These are phyloP conservation scores for Epizoanthus rinbou DNA, from an alignment of 92 coral and sea anemone species.

Conservation along the genomic window DNA sequence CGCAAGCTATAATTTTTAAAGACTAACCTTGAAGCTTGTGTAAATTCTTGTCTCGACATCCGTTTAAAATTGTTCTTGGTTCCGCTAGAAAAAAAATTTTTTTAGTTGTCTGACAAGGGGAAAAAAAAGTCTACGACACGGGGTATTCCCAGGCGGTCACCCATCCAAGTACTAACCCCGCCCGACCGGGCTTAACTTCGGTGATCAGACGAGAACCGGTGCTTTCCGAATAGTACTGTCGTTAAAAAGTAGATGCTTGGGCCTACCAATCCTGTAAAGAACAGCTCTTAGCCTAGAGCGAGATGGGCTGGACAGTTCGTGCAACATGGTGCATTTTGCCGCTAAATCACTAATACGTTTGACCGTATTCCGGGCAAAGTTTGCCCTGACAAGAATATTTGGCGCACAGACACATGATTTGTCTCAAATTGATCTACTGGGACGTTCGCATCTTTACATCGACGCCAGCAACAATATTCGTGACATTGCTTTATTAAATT, in stretches of 20 bases:
- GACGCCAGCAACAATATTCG: too few relatives aligned
- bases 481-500: too few relatives aligned
- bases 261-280: too few relatives aligned
- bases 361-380: not conserved
- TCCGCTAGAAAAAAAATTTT: constrained; percentile 9
- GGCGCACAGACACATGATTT: not conserved
- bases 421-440: constrained; percentile 9
- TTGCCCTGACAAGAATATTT: constrained; percentile 11
- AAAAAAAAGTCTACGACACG: too few relatives aligned
- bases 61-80: constrained; percentile 14
- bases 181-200: too few relatives aligned
- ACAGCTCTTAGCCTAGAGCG: too few relatives aligned
- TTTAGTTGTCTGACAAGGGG: constrained; percentile 10
- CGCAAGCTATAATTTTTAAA: constrained; percentile 26
- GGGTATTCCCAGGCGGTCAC: too few relatives aligned
- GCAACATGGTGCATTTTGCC: constrained; percentile 3
- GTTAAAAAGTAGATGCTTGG: too few relatives aligned
- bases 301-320: not conserved
- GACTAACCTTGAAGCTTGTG: constrained; percentile 17
- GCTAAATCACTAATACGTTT: not conserved
- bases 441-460: not conserved
- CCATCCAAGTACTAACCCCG: too few relatives aligned
- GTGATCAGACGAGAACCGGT: too few relatives aligned
- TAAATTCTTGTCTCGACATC: constrained; percentile 13
- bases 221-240: too few relatives aligned